These are phyloP conservation scores for Zygothrica quintamaculata DNA, from an alignment of 2,888 invertebrate genomes.

Conservation along the genomic window DNA sequence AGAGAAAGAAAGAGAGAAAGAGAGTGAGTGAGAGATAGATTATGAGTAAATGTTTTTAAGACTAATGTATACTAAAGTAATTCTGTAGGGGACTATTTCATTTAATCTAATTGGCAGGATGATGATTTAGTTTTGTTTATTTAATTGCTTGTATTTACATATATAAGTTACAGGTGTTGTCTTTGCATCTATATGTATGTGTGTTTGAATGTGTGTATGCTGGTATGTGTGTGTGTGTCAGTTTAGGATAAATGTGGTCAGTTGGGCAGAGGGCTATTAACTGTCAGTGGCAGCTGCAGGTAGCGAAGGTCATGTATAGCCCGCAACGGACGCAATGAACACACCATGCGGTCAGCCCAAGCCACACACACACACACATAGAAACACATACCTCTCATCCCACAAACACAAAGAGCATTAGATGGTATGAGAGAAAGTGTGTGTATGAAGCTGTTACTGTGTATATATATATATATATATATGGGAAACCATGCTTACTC, in stretches of 20 bases:
- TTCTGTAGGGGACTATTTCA: conserved; percentile 38
- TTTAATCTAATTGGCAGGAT: conserved; percentile 39
- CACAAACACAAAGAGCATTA: not conserved
- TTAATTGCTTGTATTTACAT: conserved; percentile 20
- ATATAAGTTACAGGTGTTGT: conserved; percentile 19
- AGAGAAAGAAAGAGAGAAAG: too few relatives aligned
- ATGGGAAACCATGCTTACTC: conserved; percentile 39
- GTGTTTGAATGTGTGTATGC: not conserved
- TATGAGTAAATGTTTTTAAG: conserved; percentile 8
- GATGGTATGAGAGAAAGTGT: not conserved
- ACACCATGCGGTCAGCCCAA: conserved; percentile 59
- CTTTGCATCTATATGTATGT: conserved; percentile 16
- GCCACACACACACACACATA: conserved; percentile 41
- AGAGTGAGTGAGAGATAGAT: conserved; percentile 10
- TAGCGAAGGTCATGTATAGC: conserved; percentile 17
- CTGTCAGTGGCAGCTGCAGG: conserved; percentile 63
- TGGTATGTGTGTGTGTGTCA: not conserved
- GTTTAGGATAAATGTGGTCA: conserved; percentile 17
- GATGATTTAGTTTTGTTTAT: conserved; percentile 29
- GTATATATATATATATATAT: too few relatives aligned
- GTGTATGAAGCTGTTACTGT: conserved; percentile 1
- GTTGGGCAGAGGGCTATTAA: conserved; percentile 55
- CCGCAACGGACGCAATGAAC: conserved; percentile 41
- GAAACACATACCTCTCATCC: not conserved
- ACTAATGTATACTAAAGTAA: conserved; percentile 56